Base-by-base conservation (phyloP, 2,888 invertebrate genomes). In the Petrophora chlorosata region DNA sequence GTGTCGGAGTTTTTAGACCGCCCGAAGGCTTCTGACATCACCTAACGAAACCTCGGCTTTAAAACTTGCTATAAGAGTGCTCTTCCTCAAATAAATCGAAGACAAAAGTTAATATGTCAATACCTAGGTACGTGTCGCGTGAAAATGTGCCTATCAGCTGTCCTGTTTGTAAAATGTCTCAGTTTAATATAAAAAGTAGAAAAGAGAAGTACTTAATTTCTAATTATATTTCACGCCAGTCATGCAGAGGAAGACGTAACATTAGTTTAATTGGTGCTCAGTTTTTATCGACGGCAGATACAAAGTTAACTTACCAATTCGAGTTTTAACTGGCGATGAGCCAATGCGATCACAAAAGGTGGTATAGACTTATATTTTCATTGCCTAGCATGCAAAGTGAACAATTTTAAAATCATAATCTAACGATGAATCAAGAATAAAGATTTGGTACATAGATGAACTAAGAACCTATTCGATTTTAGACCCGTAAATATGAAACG, bases 381-480 rank as follows among this genome's bases (percentile, higher is more conserved):
- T 56, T 52, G 51, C 47, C 33, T 34, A 51, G 34, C 54, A 44
- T 41, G 40, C 34, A 50, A 56, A 40, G 46, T 61, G 50, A 51
- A 39, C 38, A 65, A 42, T 34, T 29, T 48, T 48, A 49, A 52
- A 56, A 45, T 51, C 46, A 55, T 50, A 60, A 50, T 43, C 41
- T 70, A 73, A 78, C 75, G 72, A 47, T 46, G 41, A 56, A 61
- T n/a, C n/a, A n/a, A n/a, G n/a, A n/a, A n/a, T n/a, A n/a, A 48
- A 65, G 75, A 77, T 78, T 73, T 63, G 58, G 65, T 63, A 63
- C 69, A 60, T 38, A 60, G 75, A 77, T 73, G 72, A 69, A 69
- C 39, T 25, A 19, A n/a, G n/a, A n/a, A n/a, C n/a, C 70, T 70
- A 68, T 69, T 65, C 59, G 63, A 59, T 54, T 56, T 61, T 59